Evolutionary conservation across 2,113 vertebrate species (phyloP).

Genomic region (Bos javanicus): DNA sequence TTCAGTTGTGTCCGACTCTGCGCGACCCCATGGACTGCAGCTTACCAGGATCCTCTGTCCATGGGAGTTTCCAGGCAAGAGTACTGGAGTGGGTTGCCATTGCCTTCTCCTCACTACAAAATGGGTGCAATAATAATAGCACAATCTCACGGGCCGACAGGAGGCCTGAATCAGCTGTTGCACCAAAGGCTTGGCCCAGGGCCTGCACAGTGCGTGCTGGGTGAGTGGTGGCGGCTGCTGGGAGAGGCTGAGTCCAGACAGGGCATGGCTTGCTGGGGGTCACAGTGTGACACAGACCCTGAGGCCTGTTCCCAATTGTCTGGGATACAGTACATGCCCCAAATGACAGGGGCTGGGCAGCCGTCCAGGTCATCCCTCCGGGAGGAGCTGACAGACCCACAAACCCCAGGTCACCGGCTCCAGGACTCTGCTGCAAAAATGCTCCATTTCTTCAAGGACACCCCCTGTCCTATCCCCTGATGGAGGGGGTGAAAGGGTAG

Average conservation of each 20-base stretch:
- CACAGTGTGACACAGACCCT: background rate
- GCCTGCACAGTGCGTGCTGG: background rate
- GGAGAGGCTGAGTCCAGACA: background rate
- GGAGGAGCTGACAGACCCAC: background rate
- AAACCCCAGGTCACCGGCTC: background rate
- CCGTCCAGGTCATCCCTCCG: background rate
- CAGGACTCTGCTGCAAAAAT: background rate
- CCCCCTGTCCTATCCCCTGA: background rate
- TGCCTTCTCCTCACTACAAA: background rate
- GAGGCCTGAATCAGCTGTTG: background rate
- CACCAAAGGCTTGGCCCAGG: background rate
- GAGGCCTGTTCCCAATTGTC: slow-evolving; percentile 19
- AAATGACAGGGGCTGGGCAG: slow-evolving; percentile 40
- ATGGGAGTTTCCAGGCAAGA: no score
- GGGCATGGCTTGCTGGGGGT: background rate
- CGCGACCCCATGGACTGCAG: no score
- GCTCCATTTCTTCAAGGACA: background rate
- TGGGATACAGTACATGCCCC: background rate
- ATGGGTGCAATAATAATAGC: background rate
- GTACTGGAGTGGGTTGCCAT: no score
- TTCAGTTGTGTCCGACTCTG: no score
- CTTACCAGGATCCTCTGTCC: no score
- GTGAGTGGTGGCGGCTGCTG: background rate
- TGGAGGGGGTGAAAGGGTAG: background rate
- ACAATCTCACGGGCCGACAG: background rate